Conservation (phyloP, 2,888 invertebrate species). For the Folsomia manolachei region DNA sequence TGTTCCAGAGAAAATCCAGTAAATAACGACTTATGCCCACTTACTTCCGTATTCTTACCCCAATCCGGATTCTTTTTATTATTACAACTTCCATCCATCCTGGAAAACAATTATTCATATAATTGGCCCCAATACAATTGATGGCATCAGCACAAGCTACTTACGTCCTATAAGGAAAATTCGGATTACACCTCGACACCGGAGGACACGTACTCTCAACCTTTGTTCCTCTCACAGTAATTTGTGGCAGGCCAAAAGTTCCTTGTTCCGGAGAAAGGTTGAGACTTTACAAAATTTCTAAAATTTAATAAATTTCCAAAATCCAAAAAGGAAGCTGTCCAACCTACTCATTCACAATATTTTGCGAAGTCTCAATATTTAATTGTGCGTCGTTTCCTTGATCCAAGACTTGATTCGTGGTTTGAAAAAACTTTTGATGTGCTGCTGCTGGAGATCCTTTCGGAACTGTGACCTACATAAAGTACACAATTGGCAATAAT, state of each 20-base stretch:
- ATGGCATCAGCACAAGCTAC: too few species aligned
- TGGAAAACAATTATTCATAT: too few species aligned
- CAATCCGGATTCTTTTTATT: constrained; percentile 77
- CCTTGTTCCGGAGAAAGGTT: constrained; percentile 47
- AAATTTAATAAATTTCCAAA: constrained; percentile 9
- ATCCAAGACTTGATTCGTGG: constrained; percentile 53
- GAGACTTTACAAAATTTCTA: constrained; percentile 33
- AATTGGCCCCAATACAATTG: too few species aligned
- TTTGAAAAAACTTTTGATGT: constrained; percentile 55
- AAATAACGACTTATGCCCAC: neutral
- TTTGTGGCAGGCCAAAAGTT: constrained; percentile 48
- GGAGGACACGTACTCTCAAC: constrained; percentile 47
- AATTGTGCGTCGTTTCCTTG: constrained; percentile 54
- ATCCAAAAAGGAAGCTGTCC: too few species aligned
- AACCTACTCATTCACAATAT: constrained; percentile 54
- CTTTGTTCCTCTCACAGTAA: constrained; percentile 45
- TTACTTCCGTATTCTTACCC: constrained; percentile 62
- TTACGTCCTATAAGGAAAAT: constrained; percentile 64
- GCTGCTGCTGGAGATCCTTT: constrained; percentile 54
- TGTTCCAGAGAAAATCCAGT: too few species aligned
- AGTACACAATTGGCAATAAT: neutral
- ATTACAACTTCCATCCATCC: constrained; percentile 91
- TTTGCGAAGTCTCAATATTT: constrained; percentile 54
- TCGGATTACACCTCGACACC: constrained; percentile 41
- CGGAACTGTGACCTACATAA: constrained; percentile 50